Percentiles rank a stretch among this genome's conserved stretches.
Conservation (phyloP, 1,140 invertebrate species). For the Conopomorpha cramerella region DNA sequence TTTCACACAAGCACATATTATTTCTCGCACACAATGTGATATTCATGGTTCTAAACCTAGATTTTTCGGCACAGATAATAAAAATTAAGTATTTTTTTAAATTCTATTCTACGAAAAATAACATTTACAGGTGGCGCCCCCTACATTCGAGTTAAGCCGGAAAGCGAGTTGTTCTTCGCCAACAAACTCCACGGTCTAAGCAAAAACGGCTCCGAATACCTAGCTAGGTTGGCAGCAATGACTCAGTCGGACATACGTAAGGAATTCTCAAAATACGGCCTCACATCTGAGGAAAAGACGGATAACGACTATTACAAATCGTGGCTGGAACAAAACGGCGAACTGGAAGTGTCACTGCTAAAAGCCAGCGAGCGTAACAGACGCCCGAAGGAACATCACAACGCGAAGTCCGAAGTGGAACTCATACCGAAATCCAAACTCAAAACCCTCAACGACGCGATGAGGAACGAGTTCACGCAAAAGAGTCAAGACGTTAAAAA, state of each 20-base stretch:
- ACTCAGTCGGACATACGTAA: conserved; percentile 30
- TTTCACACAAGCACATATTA: too few relatives aligned
- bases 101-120: too few relatives aligned
- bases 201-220: conserved; percentile 32
- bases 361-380: conserved; percentile 35
- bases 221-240: conserved; percentile 38
- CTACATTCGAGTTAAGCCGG: conserved; percentile 39
- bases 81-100: too few relatives aligned
- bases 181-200: conserved; percentile 35
- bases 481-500: conserved; percentile 14
- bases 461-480: too few relatives aligned
- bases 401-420: conserved; percentile 39
- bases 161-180: conserved; percentile 45
- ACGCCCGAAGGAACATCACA: conserved; percentile 15
- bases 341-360: conserved; percentile 47
- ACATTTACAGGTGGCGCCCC: conserved; percentile 25
- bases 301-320: conserved; percentile 52
- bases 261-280: conserved; percentile 40
- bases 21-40: too few relatives aligned
- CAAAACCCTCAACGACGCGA: too few relatives aligned
- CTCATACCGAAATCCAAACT: conserved; percentile 28
- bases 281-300: conserved; percentile 18
- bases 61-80: too few relatives aligned
- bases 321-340: conserved; percentile 53
- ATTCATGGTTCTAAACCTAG: too few relatives aligned